Base-by-base conservation (phyloP, 2,113 vertebrate genomes). In the Esox niger region DNA sequence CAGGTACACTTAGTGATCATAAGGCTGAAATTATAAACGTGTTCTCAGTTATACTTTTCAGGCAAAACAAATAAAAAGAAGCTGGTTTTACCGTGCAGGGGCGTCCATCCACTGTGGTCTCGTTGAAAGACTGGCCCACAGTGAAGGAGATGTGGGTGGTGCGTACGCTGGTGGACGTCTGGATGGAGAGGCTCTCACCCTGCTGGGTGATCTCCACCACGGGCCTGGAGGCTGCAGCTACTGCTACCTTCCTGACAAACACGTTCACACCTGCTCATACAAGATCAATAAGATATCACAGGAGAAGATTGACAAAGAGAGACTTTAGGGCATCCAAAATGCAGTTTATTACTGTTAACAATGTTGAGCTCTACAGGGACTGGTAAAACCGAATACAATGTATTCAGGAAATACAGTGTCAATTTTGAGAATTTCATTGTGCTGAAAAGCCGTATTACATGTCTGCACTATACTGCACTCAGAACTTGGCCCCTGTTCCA, bases 141-240 rank as follows among this genome's bases (percentile, higher is more conserved):
- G 90, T 91, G 87, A 98, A 98, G 82, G 83, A 91, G n/a, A 98
- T 91, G 66, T 95, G 89, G 0, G 96, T 98, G 86, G 95, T 98
- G 13, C 95, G 91, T 43, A 96, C 93, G 0, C 94, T 93, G 67
- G 95, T 98, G 4, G 89, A 94, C 1, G 95, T 98, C 70, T 91
- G 93, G 84, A 98, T 96, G 83, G 94, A 95, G 76, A 98, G 93
- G 11, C 70, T 90, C 52, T 95, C 93, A 0, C 90, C 94, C 8
- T 96, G 92, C 82, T 98, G 95, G 65, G 84, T 88, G 84, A 98
- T 96, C 82, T 98, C 94, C 79, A 97, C 95, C 0, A 92, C 79
- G 0, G 96, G 95, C 76, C 95, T 96, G 27, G 96, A 94, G 0
- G 95, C 95, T 0, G 96, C 95, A 0, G 92, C 88, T 82, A 94